These are phyloP conservation scores for Alethe castanea DNA, from an alignment of 2,113 vertebrate species.

Conservation along the genomic window DNA sequence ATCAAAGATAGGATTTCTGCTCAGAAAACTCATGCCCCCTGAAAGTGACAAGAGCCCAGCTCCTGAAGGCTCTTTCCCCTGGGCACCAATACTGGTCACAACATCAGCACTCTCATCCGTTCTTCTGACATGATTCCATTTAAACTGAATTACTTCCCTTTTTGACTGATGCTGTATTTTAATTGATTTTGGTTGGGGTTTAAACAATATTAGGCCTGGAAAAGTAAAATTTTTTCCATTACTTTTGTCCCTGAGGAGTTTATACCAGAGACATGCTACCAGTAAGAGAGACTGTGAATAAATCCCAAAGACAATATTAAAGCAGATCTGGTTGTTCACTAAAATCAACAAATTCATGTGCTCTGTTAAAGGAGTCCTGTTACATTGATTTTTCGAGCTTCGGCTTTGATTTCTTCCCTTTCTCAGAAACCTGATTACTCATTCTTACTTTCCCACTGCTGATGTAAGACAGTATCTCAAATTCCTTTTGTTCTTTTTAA, in stretches of 20 bases:
- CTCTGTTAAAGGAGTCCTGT: neutral
- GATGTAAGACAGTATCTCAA: neutral
- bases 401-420: neutral
- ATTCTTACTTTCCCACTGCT: neutral
- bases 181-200: neutral
- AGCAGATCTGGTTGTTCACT: neutral
- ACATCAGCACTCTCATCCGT: neutral
- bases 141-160: neutral
- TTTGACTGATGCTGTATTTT: neutral
- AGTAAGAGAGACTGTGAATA: neutral
- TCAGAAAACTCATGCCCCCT: neutral
- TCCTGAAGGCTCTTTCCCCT: neutral
- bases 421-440: slow-evolving; percentile 12
- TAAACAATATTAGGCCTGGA: neutral
- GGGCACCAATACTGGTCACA: neutral
- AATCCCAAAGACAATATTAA: neutral
- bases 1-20: neutral
- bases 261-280: neutral
- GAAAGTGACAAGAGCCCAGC: neutral
- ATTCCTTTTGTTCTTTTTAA: slow-evolving; percentile 31
- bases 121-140: neutral
- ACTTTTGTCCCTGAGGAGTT: neutral
- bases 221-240: neutral
- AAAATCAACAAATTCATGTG: neutral
- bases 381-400: neutral